Conservation (phyloP, 2,113 vertebrate genomes). For the Paraplagusia blochii region DNA sequence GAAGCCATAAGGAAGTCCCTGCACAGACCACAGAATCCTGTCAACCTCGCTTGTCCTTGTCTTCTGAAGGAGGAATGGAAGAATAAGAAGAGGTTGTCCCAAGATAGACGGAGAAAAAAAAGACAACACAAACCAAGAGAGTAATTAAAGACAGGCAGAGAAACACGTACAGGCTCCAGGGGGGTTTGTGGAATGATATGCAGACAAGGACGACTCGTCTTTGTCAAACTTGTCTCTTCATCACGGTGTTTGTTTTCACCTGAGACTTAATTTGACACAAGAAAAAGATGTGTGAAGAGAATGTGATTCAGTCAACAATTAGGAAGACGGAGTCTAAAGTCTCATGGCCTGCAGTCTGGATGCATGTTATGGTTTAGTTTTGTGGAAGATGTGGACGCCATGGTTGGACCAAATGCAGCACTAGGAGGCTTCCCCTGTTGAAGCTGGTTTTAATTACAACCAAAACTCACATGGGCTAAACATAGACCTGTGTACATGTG, state of each 20-base stretch:
- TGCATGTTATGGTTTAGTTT: too few species aligned
- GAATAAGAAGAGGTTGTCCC: conserved; percentile 23
- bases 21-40: conserved; percentile 26
- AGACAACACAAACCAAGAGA: conserved; percentile 21
- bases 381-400: too few species aligned
- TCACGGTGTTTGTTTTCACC: too few species aligned
- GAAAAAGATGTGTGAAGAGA: too few species aligned
- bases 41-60: conserved; percentile 43
- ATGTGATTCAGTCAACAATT: too few species aligned
- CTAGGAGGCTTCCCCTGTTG: too few species aligned
- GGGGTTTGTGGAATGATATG: conserved; percentile 5
- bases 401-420: too few species aligned
- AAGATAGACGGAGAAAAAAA: conserved; percentile 22
- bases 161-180: conserved; percentile 11
- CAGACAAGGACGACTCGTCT: conserved; percentile 10
- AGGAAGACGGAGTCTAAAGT: too few species aligned
- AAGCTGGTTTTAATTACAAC: too few species aligned
- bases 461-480: too few species aligned
- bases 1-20: conserved; percentile 51
- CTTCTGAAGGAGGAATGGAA: conserved; percentile 9
- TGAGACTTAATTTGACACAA: not conserved
- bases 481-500: too few species aligned
- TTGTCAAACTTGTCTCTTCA: not conserved
- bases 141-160: conserved; percentile 27
- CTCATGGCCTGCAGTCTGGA: too few species aligned